A percentile compares a stretch with the other conserved stretches of the same genome.
Evolutionary conservation across 2,888 invertebrate species (phyloP).

Genomic region (Bursaphelenchus okinawaensis): DNA sequence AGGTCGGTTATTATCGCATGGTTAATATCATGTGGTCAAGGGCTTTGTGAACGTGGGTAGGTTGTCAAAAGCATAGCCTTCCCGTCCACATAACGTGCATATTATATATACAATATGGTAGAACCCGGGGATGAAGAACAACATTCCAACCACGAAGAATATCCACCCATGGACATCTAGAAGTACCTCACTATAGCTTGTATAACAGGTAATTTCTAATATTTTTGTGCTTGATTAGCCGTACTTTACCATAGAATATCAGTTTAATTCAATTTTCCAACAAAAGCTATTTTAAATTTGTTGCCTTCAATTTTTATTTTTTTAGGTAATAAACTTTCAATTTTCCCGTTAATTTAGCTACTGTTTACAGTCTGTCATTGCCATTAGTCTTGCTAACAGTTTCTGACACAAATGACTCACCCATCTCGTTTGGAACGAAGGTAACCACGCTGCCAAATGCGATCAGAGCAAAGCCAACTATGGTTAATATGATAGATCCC

Average conservation of each 20-base stretch:
- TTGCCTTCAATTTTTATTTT: no score
- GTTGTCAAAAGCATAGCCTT: slow-evolving; percentile 54
- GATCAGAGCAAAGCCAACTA: slow-evolving; percentile 36
- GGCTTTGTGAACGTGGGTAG: slow-evolving; percentile 49
- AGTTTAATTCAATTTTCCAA: slow-evolving; percentile 2
- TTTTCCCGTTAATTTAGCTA: no score
- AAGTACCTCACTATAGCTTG: not conserved
- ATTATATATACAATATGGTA: slow-evolving; percentile 54
- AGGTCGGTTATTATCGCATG: not conserved
- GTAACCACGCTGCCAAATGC: slow-evolving; percentile 35
- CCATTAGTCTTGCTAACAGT: no score
- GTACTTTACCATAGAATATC: no score
- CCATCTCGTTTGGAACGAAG: slow-evolving; percentile 36
- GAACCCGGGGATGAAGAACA: slow-evolving; percentile 53
- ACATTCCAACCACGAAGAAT: slow-evolving; percentile 34
- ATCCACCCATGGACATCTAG: slow-evolving; percentile 44
- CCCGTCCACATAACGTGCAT: slow-evolving; percentile 49
- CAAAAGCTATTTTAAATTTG: no score
- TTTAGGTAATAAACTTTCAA: no score
- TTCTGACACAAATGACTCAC: slow-evolving; percentile 13
- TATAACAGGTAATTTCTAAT: no score
- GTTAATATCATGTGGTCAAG: not conserved
- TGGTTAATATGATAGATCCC: slow-evolving; percentile 42
- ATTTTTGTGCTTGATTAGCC: no score
- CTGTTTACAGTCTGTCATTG: no score